These are phyloP conservation scores for Erinaceus europaeus DNA, from an alignment of 2,113 vertebrate genomes.

Conservation along the genomic window DNA sequence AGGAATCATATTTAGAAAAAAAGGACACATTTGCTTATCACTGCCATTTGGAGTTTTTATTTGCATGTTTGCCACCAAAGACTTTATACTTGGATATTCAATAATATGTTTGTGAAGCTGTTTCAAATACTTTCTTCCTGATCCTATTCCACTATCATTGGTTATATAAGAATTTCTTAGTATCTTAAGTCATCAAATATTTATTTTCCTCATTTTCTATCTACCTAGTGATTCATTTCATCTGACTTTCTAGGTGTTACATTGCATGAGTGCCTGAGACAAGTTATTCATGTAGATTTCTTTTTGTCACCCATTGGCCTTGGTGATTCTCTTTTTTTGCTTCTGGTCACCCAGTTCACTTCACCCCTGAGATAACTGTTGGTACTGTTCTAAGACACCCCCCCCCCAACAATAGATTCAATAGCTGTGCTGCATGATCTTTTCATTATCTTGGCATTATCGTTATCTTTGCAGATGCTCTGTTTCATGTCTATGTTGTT, in stretches of 20 bases:
- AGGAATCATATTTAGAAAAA: neutral
- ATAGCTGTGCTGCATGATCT: neutral
- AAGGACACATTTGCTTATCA: neutral
- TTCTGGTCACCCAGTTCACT: neutral
- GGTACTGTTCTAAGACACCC: constrained; percentile 26
- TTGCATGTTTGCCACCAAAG: neutral
- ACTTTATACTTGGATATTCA: neutral
- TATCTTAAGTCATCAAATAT: rapidly evolving
- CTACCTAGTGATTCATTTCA: neutral
- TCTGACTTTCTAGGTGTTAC: neutral
- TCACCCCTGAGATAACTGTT: neutral
- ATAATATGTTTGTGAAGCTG: neutral
- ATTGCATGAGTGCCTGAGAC: rapidly evolving
- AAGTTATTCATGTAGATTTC: neutral
- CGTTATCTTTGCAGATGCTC: constrained; percentile 55
- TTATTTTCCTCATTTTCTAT: neutral
- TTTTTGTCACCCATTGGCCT: neutral
- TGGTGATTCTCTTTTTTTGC: neutral
- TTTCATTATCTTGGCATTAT: constrained; percentile 22
- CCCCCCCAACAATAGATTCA: constrained; percentile 35
- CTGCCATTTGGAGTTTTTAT: neutral
- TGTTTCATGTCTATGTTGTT: constrained; percentile 26
- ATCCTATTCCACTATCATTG: neutral
- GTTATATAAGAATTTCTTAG: neutral
- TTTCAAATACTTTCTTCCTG: neutral